Evolutionary conservation across 2,888 invertebrate genomes (phyloP).

Genomic region (Elgonia sp.): DNA sequence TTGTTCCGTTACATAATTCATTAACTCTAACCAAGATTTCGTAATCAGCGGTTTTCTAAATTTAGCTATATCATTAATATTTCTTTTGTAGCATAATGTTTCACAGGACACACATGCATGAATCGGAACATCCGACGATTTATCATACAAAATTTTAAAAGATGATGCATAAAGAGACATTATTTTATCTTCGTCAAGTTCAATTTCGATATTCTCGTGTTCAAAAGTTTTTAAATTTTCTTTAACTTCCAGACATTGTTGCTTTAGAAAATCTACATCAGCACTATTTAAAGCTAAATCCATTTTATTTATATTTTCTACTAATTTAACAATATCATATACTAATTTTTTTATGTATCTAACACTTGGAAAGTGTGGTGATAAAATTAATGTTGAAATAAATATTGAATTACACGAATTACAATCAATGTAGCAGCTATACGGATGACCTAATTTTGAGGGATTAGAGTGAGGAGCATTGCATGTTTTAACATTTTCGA

Average conservation of each 20-base stretch:
- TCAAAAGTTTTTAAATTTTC: conserved; percentile 17
- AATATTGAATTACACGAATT: conserved; percentile 37
- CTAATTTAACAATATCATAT: conserved; percentile 9
- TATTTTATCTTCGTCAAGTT: conserved; percentile 72
- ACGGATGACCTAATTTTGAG: conserved; percentile 37
- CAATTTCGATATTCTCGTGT: conserved; percentile 48
- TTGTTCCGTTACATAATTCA: conserved; percentile 7
- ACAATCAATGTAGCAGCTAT: conserved; percentile 51
- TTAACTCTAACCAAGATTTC: conserved; percentile 38
- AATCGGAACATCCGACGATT: conserved; percentile 69
- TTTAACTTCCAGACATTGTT: background rate
- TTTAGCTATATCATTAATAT: conserved; percentile 63
- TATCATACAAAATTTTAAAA: conserved; percentile 70
- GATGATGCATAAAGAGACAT: conserved; percentile 49
- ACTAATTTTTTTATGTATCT: conserved; percentile 47
- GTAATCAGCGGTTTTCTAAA: conserved; percentile 61
- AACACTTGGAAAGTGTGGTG: conserved; percentile 29
- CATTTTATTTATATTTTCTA: background rate
- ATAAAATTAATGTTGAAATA: conserved; percentile 53
- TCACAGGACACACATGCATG: conserved; percentile 46
- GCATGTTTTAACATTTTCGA: conserved; percentile 2
- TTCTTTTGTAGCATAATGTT: conserved; percentile 74
- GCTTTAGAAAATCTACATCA: conserved; percentile 25
- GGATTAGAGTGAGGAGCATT: conserved; percentile 19
- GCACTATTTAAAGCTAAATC: conserved; percentile 10